Evolutionary conservation across 2,113 vertebrate species (phyloP).

Genomic region (Alexandromys fortis): DNA sequence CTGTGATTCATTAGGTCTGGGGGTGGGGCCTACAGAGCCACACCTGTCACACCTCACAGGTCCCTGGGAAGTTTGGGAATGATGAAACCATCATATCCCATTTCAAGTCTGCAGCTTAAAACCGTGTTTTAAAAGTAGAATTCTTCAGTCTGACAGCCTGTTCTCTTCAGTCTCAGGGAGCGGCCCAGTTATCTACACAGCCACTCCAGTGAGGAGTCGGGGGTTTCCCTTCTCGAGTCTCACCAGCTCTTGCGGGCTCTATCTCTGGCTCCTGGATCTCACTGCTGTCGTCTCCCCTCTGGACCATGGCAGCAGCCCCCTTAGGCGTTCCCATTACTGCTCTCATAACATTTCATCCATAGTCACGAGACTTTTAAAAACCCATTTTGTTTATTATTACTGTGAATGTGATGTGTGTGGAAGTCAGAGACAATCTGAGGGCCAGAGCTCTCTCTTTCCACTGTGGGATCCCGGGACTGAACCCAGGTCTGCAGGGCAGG

Average conservation of each 20-base stretch:
- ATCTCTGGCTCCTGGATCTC: neutral
- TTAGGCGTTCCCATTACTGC: neutral
- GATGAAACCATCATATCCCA: neutral
- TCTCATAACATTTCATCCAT: neutral
- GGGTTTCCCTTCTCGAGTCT: neutral
- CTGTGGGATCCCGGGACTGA: neutral
- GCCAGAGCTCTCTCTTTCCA: too few species aligned
- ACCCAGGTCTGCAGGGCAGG: neutral
- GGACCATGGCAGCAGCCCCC: rapidly evolving
- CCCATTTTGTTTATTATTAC: neutral
- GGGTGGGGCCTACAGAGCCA: neutral
- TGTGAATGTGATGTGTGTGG: neutral
- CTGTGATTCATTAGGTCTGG: neutral
- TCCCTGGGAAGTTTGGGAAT: neutral
- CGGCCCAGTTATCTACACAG: rapidly evolving
- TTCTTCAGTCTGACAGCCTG: neutral
- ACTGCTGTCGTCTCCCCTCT: neutral
- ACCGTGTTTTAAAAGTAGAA: neutral
- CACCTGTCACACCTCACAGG: neutral
- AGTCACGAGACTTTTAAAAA: neutral
- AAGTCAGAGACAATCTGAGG: neutral
- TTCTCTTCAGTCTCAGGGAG: neutral
- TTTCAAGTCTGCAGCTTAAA: neutral
- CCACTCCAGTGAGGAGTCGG: neutral
- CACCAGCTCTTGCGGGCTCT: neutral